phyloP scores from a whole-genome alignment of 1,140 invertebrate genomes.

The Eubasilissa regina region DNA sequence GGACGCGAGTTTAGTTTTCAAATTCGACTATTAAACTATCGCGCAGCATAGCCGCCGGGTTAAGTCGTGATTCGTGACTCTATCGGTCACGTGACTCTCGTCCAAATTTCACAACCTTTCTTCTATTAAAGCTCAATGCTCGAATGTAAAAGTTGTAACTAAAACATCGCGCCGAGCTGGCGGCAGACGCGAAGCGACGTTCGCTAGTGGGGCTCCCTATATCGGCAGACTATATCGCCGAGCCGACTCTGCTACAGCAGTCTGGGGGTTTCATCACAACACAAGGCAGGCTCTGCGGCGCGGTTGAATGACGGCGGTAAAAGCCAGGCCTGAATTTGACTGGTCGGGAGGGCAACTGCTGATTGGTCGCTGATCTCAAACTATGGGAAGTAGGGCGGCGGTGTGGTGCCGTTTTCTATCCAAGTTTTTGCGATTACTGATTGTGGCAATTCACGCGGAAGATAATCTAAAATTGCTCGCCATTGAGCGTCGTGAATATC shows the following conservation, averaged over 20 bases:
- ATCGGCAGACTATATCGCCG: no score
- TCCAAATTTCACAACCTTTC: background rate
- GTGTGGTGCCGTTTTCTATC: background rate
- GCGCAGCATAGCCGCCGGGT: slow-evolving; percentile 5
- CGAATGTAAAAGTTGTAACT: background rate
- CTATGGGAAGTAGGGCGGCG: slow-evolving; percentile 6
- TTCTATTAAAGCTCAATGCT: background rate
- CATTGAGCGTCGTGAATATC: slow-evolving; percentile 2
- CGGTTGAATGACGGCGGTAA: background rate
- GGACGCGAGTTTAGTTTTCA: background rate
- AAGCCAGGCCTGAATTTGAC: background rate
- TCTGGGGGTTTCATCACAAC: slow-evolving; percentile 10
- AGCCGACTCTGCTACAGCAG: no score
- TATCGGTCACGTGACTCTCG: background rate
- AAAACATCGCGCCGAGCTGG: background rate
- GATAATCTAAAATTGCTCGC: background rate
- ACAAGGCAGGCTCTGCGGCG: background rate
- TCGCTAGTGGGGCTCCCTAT: no score
- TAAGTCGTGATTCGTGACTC: slow-evolving; percentile 4
- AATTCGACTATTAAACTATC: background rate
- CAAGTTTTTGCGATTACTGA: background rate
- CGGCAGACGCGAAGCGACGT: background rate
- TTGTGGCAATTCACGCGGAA: slow-evolving; percentile 4
- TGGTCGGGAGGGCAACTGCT: slow-evolving; percentile 16
- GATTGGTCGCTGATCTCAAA: slow-evolving; percentile 10